A percentile compares a stretch with the other conserved stretches of the same genome.
Conservation (phyloP, 2,797 vertebrate genomes). For the Gobionotothen gibberifrons region DNA sequence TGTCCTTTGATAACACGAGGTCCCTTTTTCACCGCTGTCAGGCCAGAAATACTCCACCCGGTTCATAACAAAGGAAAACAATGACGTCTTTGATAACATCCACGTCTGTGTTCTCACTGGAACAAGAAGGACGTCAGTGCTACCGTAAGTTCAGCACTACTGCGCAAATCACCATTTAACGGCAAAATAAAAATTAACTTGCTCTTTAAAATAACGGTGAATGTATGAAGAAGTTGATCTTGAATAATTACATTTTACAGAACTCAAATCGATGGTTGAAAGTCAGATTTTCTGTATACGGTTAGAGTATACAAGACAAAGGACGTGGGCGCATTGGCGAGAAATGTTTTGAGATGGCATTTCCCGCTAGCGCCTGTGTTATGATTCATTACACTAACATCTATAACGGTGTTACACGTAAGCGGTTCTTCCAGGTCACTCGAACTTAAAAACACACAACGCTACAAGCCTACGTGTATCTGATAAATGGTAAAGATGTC, state of each 20-base stretch:
- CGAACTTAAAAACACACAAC: accelerated
- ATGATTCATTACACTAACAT: background rate
- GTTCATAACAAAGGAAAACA: constrained; percentile 26
- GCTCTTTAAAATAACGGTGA: background rate
- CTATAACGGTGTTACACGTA: constrained; percentile 1
- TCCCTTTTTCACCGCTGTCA: background rate
- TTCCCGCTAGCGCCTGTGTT: constrained; percentile 32
- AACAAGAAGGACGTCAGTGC: background rate
- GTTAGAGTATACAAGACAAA: background rate
- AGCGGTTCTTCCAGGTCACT: background rate
- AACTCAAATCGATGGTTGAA: accelerated
- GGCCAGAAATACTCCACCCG: background rate
- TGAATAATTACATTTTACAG: background rate
- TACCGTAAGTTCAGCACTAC: background rate
- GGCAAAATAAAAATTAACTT: accelerated
- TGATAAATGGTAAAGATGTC: accelerated
- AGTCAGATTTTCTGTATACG: accelerated
- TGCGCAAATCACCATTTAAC: background rate
- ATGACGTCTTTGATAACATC: constrained; percentile 16
- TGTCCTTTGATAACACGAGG: background rate
- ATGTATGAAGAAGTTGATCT: too few relatives aligned
- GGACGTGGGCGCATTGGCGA: background rate
- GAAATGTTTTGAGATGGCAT: background rate
- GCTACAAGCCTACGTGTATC: accelerated
- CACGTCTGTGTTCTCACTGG: background rate